These are phyloP conservation scores for Chanos chanos DNA, from an alignment of 2,797 vertebrate species.

Conservation along the genomic window DNA sequence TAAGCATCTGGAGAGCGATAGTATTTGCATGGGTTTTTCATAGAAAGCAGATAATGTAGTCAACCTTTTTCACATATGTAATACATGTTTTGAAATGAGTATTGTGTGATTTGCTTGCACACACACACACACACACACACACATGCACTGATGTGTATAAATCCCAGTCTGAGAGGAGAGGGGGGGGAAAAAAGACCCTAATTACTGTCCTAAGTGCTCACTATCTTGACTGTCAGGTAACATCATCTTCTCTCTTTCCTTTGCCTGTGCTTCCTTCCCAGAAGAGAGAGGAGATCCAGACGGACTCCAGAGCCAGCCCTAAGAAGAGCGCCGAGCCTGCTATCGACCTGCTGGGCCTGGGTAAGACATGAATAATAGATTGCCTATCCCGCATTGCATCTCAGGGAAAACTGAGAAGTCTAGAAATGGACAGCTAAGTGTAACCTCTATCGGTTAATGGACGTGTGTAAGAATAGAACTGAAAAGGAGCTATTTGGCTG, in stretches of 20 bases:
- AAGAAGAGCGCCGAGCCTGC: constrained; percentile 79
- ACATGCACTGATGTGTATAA: neutral
- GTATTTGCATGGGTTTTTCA: neutral
- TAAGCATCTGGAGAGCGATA: neutral
- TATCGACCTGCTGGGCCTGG: constrained; percentile 90
- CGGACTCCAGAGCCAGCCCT: constrained; percentile 80
- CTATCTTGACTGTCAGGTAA: constrained; percentile 5
- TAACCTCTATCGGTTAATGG: neutral
- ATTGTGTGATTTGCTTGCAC: neutral
- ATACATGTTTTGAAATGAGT: too few species aligned
- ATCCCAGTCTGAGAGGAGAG: neutral
- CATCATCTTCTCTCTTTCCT: constrained; percentile 1
- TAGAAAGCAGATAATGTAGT: neutral
- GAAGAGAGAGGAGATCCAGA: constrained; percentile 80
- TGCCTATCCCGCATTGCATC: neutral
- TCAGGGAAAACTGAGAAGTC: constrained; percentile 15
- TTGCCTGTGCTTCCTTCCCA: constrained; percentile 58
- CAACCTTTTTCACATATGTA: too few species aligned
- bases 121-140: too few species aligned
- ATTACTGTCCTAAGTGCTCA: neutral
- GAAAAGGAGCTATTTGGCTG: too few species aligned
- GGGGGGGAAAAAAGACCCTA: constrained; percentile 5
- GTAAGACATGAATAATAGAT: constrained; percentile 72
- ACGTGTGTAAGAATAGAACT: neutral
- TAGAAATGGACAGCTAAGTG: neutral